phyloP scores from a whole-genome alignment of 2,113 vertebrate genomes.

The Oxyruncus cristatus region DNA sequence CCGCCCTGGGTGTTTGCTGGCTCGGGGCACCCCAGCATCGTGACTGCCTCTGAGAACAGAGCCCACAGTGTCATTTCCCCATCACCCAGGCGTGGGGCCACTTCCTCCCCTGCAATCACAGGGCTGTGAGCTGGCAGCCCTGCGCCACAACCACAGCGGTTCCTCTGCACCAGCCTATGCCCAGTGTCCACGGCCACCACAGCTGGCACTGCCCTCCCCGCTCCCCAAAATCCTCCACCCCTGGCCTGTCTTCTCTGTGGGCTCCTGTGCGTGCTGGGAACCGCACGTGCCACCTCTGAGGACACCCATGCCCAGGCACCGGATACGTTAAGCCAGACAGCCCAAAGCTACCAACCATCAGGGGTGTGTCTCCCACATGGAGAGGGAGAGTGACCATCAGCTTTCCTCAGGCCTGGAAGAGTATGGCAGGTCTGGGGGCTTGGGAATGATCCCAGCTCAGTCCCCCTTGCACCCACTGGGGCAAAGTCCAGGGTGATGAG shows the following conservation, averaged over 20 bases:
- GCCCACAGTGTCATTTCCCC: slow-evolving; percentile 46
- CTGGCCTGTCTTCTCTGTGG: neutral
- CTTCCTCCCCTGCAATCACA: slow-evolving; percentile 54
- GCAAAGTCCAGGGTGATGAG: neutral
- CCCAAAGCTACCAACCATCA: fast-evolving
- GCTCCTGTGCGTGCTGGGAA: neutral
- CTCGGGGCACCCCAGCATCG: slow-evolving; percentile 1
- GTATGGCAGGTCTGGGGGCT: fast-evolving
- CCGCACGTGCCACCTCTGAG: fast-evolving
- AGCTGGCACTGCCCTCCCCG: fast-evolving
- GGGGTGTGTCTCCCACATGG: neutral
- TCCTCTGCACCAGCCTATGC: neutral
- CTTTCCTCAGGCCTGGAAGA: neutral
- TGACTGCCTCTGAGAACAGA: slow-evolving; percentile 43
- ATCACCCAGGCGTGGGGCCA: neutral
- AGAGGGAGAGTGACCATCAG: neutral
- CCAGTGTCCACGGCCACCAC: fast-evolving
- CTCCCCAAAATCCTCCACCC: neutral
- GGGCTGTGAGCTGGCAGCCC: slow-evolving; percentile 42
- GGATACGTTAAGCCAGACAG: neutral
- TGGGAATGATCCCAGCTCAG: neutral
- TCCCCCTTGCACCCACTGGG: fast-evolving
- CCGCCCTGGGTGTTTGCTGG: neutral
- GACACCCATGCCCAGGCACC: neutral
- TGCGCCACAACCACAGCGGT: fast-evolving